phyloP scores from a whole-genome alignment of 1,140 invertebrate species.

The Myzus persicae region DNA sequence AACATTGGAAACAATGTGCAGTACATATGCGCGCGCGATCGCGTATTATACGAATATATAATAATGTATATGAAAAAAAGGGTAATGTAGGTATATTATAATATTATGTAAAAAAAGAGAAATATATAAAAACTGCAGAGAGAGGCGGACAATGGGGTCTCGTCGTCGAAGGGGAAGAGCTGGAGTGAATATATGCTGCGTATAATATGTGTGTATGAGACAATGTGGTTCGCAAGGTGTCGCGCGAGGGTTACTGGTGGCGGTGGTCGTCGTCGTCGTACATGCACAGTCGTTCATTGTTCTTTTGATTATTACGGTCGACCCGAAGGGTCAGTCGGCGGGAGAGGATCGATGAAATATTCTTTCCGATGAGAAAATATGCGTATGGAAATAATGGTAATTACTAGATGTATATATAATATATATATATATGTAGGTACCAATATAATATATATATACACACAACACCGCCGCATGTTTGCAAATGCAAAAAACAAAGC shows the following conservation, averaged over 20 bases:
- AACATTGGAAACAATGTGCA: conserved; percentile 45
- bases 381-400: conserved; percentile 56
- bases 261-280: neutral
- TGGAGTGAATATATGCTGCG: neutral
- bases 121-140: conserved; percentile 12
- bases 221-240: conserved; percentile 57
- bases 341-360: conserved; percentile 39
- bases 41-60: neutral
- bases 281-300: conserved; percentile 41
- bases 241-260: conserved; percentile 22
- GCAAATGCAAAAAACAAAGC: neutral
- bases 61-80: neutral
- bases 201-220: neutral
- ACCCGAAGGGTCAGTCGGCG: conserved; percentile 51
- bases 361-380: conserved; percentile 38
- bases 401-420: too few species aligned
- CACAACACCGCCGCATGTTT: neutral
- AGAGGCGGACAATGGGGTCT: conserved; percentile 38
- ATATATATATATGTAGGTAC: too few species aligned
- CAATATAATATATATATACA: neutral
- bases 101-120: conserved; percentile 31
- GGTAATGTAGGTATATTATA: conserved; percentile 29
- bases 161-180: neutral
- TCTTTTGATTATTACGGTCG: conserved; percentile 49
- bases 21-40: neutral